Base-by-base conservation (phyloP, 2,797 vertebrate genomes). In the Hemitrygon akajei region DNA sequence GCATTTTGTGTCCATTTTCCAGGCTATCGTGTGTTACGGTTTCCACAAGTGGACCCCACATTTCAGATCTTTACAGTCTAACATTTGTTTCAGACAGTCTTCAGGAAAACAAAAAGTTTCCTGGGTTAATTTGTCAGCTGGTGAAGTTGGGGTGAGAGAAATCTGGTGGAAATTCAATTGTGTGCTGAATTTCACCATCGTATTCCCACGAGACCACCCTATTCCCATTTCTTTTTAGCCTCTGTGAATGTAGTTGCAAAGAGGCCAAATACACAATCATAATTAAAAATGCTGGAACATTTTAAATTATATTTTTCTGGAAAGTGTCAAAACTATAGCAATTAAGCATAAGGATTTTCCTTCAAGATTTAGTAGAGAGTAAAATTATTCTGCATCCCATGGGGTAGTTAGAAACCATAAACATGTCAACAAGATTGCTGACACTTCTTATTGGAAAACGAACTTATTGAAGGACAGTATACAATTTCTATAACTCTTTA, bases 341-440 rank as follows among this genome's bases (percentile, higher is more conserved):
- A 66, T 89, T 89, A n/a, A 89, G n/a, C 30, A 20, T 66, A 66
- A n/a, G 14, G 86, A 89, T 89, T 89, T 37, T 37, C n/a, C 66
- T 37, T 66, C 18, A 66, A 89, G n/a, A 37, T 69, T 89, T 69
- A 22, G n/a, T 66, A 69, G 63, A 10, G 63, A 69, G 86, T 89
- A 69, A 69, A 89, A 89, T 87, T 34, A 92, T 93, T 14, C 12
- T 75, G 22, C 25, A 27, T 93, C 91, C 73, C 40, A 93, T n/a
- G 47, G 47, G 73, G 40, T 75, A 56, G 22, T 93, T 76, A 93
- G 40, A 37, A 76, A 16, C 71, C 71, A 93, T 56, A 93, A 93
- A 93, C 4, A 18, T 18, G 47, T 56, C 40, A 56, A 30, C n/a
- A 89, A 89, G 60, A 69, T 69, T 34, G 84, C 12, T 9, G 58